Evolutionary conservation across 2,797 vertebrate genomes (phyloP), one percentile per base, ranked within the genome.

Genomic region (Selene dorsalis): DNA sequence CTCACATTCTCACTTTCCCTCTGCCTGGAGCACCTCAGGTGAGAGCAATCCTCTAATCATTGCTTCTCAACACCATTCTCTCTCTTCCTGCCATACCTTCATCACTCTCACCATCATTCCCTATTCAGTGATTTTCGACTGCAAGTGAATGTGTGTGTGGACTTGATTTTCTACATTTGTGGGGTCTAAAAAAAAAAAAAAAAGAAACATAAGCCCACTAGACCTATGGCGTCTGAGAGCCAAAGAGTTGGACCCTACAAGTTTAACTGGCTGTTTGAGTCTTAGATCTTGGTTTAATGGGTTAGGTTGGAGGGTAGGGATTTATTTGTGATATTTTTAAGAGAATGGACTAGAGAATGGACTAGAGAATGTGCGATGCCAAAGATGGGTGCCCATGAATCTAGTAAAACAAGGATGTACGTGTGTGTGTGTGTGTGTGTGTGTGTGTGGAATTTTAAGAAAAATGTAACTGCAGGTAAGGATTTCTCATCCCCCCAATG

Each of bases 41-140:
- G 74, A 89, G 83, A 88, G 85, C 66, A 85, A 83, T 79, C 57
- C 87, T 91, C 88, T 88, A 87, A 90, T 89, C 90, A 91, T 87
- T 73, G 75, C 83, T 87, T 75, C 76, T 90, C 82, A 90, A 75
- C 86, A 86, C 77, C 75, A 67, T 74, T 59, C 73, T 76, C 77
- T 77, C 75, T 75, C 68, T 71, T 75, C 75, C 67, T 75, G 58
- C 84, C 71, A 75, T 73, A 76, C 61, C 73, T 83, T 90, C 82
- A 84, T 89, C 85, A 79, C 80, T 77, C 72, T 85, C 77, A 74
- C 76, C 73, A 73, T 83, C 83, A 77, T 63, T 80, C 76, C 53
- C 65, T 65, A 84, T 81, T 68, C 62, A 13, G 4, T 70, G 72
- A 79, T 52, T 47, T 48, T 78, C 73, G 55, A 39, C 58, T 43